These are phyloP conservation scores for Aphelenchoides avenae DNA, from an alignment of 1,140 invertebrate species.

Conservation along the genomic window DNA sequence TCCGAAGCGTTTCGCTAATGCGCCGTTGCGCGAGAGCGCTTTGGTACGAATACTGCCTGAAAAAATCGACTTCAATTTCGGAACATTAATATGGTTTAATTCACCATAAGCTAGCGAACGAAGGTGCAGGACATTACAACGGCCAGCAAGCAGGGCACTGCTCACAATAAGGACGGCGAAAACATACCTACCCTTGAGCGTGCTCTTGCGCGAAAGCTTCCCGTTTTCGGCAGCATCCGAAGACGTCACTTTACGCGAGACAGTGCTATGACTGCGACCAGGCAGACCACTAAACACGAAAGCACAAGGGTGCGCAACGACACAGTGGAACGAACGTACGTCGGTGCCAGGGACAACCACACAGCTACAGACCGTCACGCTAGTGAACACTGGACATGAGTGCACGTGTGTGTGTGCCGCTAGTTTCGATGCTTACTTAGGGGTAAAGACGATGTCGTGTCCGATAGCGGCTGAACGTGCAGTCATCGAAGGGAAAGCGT, in stretches of 20 bases:
- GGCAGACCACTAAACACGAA: not conserved
- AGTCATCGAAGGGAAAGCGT: slow-evolving; percentile 58
- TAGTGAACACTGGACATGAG: not conserved
- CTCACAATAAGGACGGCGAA: not conserved
- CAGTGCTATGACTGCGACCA: not conserved
- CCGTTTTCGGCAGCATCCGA: too few relatives aligned
- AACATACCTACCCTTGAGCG: not conserved
- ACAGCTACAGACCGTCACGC: too few relatives aligned
- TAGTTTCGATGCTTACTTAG: slow-evolving; percentile 27
- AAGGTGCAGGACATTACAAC: not conserved
- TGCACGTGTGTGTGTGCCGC: not conserved
- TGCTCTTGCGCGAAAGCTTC: too few relatives aligned
- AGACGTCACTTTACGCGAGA: too few relatives aligned
- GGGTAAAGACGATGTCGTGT: slow-evolving; percentile 47
- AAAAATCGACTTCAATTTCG: not conserved
- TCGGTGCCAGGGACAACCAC: not conserved
- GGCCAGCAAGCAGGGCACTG: not conserved
- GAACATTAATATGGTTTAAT: not conserved
- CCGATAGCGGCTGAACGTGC: slow-evolving; percentile 46
- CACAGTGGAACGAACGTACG: not conserved
- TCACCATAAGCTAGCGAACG: not conserved
- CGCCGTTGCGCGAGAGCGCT: slow-evolving; percentile 41
- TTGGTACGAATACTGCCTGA: too few relatives aligned
- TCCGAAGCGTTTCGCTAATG: slow-evolving; percentile 57
- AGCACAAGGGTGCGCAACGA: not conserved